Percentiles rank a stretch among this genome's conserved stretches.
These are phyloP conservation scores for Pipistrellus pygmaeus DNA, from an alignment of 2,797 vertebrate species.

Conservation along the genomic window DNA sequence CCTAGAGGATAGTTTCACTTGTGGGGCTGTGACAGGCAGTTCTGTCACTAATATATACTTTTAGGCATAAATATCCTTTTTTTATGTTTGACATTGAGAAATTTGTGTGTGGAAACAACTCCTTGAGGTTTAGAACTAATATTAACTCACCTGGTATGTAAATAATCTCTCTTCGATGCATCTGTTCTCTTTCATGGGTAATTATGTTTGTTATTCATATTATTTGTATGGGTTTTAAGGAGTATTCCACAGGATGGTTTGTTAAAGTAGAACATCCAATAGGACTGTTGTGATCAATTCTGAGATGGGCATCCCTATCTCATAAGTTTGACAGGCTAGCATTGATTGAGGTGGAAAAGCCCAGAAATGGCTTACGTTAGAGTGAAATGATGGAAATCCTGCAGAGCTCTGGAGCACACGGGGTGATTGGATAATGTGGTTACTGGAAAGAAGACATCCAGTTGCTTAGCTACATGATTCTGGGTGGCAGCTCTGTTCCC, in stretches of 20 bases:
- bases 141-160: not conserved
- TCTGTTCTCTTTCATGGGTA: not conserved
- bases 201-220: not conserved
- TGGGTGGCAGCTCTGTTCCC: slow-evolving; percentile 80
- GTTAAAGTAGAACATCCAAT: not conserved
- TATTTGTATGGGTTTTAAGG: not conserved
- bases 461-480: slow-evolving; percentile 78
- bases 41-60: not conserved
- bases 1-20: not conserved
- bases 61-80: not conserved
- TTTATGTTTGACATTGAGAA: not conserved
- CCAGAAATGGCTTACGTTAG: slow-evolving; percentile 11
- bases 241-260: not conserved
- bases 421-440: slow-evolving; percentile 68
- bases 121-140: not conserved
- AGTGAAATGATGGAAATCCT: slow-evolving; percentile 50
- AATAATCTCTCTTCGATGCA: not conserved
- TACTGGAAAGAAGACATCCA: slow-evolving; percentile 56
- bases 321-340: slow-evolving; percentile 4
- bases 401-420: not conserved
- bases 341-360: slow-evolving; percentile 10
- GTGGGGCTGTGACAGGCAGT: not conserved
- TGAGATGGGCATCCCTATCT: slow-evolving; percentile 11
- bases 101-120: not conserved
- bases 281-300: slow-evolving; percentile 6